Base-by-base conservation (phyloP, 37 sponge, comb jelly and placozoan species). In the Crambe crambe region DNA sequence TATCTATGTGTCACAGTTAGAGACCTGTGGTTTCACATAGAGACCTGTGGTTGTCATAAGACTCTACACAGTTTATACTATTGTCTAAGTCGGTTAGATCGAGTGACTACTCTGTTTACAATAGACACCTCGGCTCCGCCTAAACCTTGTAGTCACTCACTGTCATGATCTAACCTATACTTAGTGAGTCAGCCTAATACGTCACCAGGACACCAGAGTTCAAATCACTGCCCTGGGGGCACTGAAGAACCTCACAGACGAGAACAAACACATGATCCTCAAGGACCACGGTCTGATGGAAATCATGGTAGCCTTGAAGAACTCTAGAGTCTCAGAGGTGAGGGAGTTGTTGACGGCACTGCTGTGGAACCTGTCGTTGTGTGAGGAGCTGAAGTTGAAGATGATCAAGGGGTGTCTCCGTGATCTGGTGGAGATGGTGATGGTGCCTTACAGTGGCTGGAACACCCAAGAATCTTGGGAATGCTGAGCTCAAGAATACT, bases 281-380 rank as follows among this genome's bases (percentile, higher is more conserved):
- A 44, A 59, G 0, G 81, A 80, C 23, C 81, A 71, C 15, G 95
- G 97, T 22, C 84, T 97, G 32, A 43, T 81, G 15, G 87, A 91
- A 47, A 72, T 97, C 51, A 37, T 70, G 37, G 2, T 38, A 41
- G 81, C 62, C 4, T 72, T 80, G 39, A 70, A 27, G 60, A 80
- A 23, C 37, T 59, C 60, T 12, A 32, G 61, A 27, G 71, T 80
- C 40, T 3, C 60, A 6, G 81, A 80, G 61, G 70, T 80, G 34
- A 78, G 93, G 65, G 95, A 97, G 39, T 87, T 97, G 71, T 83
- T 92, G 40, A 93, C 94, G 42, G 78, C 91, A 2, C 91, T 97
- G 1, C 80, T 97, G 34, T 97, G 98, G 95, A 97, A 97, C 67
- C 83, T 95, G 37, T 92, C 95, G 0, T 92, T 95, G 10, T 92